Evolutionary conservation across 2,888 invertebrate species (phyloP), one percentile per base, ranked within the genome.

Genomic region (Ectemnius lituratus): DNA sequence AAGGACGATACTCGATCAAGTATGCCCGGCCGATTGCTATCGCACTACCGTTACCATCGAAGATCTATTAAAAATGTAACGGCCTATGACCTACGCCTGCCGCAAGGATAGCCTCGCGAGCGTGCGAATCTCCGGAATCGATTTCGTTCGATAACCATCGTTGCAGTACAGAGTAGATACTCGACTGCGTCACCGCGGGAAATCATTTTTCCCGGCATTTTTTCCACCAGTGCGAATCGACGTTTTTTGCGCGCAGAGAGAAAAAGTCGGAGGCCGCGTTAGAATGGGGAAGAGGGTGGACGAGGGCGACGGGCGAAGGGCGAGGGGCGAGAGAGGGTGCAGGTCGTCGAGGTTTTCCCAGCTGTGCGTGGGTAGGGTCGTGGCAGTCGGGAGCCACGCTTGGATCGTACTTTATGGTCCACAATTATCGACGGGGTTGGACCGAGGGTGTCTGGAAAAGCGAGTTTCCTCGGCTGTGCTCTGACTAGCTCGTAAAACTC

Each of bases 341-440:
- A 8, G 8, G 13, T 45, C 18, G n/a, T 18, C 11, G 52, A 16
- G 52, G 52, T 52, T 52, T 16, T 52, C 52, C 16, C 52, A 52
- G 52, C 52, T 52, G 52, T 52, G 52, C 52, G 52, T 52, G 52
- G 52, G 52, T 16, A 52, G 18, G 56, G 6, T 47, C 62, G 45
- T 6, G 61, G 52, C 16, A 49, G 23, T 23, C 11, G 23, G 6
- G 20, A 20, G 49, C n/a, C 13, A 37, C 28, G 18, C 46, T 71
- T 63, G 67, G 80, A 84, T 81, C 79, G 81, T 75, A 81, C 79
- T 87, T 85, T 83, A 86, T 80, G 81, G 79, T 70, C 71, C 60
- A 76, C 84, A 88, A 87, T 89, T 87, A 89, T 87, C 83, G 85
- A 77, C 68, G 74, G 69, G 75, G 70, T 63, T 57, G 67, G 79